Evolutionary conservation across 2,113 vertebrate genomes (phyloP).

Genomic region (Sinosuthora webbiana): DNA sequence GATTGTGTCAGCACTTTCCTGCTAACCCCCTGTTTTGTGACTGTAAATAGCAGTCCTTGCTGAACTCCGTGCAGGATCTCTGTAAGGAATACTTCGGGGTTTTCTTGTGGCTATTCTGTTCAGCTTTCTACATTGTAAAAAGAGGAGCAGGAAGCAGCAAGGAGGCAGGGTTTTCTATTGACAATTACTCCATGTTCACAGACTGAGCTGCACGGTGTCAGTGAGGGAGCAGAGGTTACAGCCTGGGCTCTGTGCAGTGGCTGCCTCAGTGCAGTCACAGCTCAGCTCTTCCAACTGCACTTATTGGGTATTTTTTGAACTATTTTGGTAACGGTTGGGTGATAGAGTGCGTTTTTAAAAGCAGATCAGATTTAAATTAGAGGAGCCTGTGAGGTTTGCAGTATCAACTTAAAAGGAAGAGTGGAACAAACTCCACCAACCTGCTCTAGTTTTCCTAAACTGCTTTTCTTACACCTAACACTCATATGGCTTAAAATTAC

Average conservation of each 20-base stretch:
- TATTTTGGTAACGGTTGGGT: neutral
- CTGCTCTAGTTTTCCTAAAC: neutral
- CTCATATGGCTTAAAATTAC: neutral
- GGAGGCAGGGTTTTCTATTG: neutral
- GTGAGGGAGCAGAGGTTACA: neutral
- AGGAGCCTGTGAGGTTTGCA: neutral
- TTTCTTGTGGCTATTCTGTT: neutral
- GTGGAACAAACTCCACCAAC: neutral
- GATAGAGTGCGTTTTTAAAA: neutral
- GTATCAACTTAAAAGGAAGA: neutral
- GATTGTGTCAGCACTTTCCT: conserved; percentile 55
- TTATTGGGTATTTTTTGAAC: neutral
- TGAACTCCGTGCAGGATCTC: neutral
- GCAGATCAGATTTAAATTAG: neutral
- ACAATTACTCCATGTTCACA: neutral
- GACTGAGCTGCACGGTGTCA: neutral
- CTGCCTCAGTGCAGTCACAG: neutral
- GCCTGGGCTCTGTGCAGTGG: neutral
- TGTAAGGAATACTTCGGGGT: neutral
- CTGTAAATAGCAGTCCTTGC: neutral
- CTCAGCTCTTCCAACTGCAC: neutral
- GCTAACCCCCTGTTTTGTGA: neutral
- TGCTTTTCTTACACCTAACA: neutral
- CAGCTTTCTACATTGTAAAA: neutral
- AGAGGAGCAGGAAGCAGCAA: neutral